phyloP scores from a whole-genome alignment of 2,797 vertebrate species.

The Hoplostethus mediterraneus region DNA sequence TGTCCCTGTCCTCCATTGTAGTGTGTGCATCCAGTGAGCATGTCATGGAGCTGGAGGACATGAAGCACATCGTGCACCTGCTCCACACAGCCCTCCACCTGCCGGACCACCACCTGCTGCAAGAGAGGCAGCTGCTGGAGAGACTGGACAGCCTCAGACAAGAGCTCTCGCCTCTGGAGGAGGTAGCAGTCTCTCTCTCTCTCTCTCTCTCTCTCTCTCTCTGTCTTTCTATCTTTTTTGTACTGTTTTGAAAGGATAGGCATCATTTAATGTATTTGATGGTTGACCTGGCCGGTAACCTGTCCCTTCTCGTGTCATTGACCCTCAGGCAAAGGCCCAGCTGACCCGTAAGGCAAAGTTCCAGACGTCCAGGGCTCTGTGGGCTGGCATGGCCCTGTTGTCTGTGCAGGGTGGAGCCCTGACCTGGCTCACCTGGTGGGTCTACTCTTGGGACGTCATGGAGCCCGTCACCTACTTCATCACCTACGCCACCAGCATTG shows the following conservation, averaged over 20 bases:
- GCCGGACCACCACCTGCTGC: constrained; percentile 87
- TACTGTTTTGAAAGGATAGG: neutral
- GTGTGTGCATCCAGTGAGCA: constrained; percentile 78
- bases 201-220: neutral
- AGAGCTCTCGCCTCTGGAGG: constrained; percentile 90
- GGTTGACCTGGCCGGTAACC: neutral
- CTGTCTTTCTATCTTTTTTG: constrained; percentile 1
- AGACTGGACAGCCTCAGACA: constrained; percentile 88
- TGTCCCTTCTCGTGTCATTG: neutral
- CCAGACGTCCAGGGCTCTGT: constrained; percentile 83
- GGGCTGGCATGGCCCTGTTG: constrained; percentile 91
- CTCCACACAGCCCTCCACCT: constrained; percentile 89
- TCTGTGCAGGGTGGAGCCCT: constrained; percentile 92
- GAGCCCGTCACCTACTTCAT: constrained; percentile 97
- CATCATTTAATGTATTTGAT: neutral
- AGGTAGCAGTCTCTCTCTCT: constrained; percentile 78
- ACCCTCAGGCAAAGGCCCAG: constrained; percentile 85
- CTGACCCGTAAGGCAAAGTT: constrained; percentile 82
- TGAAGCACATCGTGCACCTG: constrained; percentile 89
- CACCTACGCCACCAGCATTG: constrained; percentile 92
- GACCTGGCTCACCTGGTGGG: constrained; percentile 98
- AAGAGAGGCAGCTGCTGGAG: constrained; percentile 87
- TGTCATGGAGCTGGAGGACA: constrained; percentile 78
- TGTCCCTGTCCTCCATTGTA: constrained; percentile 51
- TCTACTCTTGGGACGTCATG: constrained; percentile 98